These are phyloP conservation scores for Ceuthmochares aereus DNA, from an alignment of 2,113 vertebrate species.

Conservation along the genomic window DNA sequence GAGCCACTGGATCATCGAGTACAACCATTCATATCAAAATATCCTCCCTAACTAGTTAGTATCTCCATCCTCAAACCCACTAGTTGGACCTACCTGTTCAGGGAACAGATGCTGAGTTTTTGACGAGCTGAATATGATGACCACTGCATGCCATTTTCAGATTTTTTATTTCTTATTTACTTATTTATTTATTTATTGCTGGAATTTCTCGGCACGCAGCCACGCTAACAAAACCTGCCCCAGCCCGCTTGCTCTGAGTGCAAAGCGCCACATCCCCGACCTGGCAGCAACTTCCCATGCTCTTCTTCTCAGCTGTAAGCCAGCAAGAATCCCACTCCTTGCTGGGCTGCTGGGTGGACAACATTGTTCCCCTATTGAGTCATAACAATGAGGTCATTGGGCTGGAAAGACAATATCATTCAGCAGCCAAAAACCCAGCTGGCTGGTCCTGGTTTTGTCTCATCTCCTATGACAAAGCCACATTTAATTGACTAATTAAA, in stretches of 20 bases:
- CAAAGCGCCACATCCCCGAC: not conserved
- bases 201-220: not conserved
- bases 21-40: too few relatives aligned
- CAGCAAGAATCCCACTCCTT: constrained; percentile 30
- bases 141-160: not conserved
- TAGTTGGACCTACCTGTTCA: not conserved
- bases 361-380: constrained; percentile 63
- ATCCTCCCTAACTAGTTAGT: not conserved
- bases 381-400: constrained; percentile 60
- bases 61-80: not conserved
- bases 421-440: constrained; percentile 67
- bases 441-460: constrained; percentile 43
- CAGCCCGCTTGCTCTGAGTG: not conserved
- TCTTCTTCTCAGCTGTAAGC: constrained; percentile 48
- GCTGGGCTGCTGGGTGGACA: constrained; percentile 65
- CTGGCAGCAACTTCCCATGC: not conserved
- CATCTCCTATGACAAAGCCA: constrained; percentile 60
- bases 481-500: constrained; percentile 63
- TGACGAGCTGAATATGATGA: not conserved
- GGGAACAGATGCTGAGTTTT: not conserved
- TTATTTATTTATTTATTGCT: not conserved
- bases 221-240: not conserved
- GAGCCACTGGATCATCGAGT: too few relatives aligned
- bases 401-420: constrained; percentile 63
- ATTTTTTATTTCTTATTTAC: accelerated